A percentile compares a stretch with the other conserved stretches of the same genome.
Evolutionary conservation across 2,113 vertebrate genomes (phyloP).

Genomic region (Trachemys scripta): DNA sequence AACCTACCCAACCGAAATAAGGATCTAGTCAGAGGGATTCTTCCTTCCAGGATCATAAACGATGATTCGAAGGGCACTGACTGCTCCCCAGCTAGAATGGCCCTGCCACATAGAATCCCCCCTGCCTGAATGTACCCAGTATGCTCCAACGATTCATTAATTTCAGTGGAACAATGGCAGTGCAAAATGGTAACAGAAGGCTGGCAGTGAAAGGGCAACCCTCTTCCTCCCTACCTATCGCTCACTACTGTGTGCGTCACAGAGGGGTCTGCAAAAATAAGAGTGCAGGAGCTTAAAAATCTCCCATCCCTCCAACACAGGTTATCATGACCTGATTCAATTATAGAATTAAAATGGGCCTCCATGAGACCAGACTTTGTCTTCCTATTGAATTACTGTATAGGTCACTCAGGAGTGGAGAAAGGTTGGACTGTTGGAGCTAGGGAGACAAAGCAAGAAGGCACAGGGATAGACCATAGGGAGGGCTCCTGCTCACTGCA

Average conservation of each 20-base stretch:
- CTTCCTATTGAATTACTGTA: not conserved
- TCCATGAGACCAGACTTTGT: not conserved
- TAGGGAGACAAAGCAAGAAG: not conserved
- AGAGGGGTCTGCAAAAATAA: not conserved
- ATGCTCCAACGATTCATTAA: not conserved
- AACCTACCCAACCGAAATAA: not conserved
- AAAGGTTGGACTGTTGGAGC: accelerated
- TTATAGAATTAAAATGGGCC: not conserved
- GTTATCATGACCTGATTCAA: not conserved
- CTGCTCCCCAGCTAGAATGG: not conserved
- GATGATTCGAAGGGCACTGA: not conserved
- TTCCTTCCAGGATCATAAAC: not conserved
- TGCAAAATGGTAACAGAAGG: not conserved
- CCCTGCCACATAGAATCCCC: not conserved
- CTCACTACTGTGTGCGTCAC: not conserved
- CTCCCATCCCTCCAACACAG: not conserved
- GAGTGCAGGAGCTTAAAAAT: not conserved
- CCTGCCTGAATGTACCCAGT: not conserved
- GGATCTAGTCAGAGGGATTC: not conserved
- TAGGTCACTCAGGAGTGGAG: not conserved
- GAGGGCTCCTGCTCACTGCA: not conserved
- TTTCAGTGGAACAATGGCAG: not conserved
- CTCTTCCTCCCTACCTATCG: not conserved
- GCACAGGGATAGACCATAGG: not conserved
- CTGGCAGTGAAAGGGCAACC: not conserved